These are phyloP conservation scores for Suricata suricatta DNA, from an alignment of 2,113 vertebrate genomes.

Conservation along the genomic window DNA sequence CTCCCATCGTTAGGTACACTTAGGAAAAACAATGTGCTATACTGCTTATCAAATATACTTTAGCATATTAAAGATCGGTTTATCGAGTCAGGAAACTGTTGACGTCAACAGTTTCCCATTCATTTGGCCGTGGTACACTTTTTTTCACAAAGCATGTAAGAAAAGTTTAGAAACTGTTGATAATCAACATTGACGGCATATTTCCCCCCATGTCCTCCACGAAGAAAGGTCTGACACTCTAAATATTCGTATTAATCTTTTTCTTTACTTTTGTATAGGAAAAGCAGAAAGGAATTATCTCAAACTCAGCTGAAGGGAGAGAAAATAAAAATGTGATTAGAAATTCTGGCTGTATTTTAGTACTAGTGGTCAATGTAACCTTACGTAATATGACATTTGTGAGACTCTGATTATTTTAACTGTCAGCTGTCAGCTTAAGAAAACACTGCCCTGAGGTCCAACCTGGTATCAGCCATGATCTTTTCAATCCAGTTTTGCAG, in stretches of 20 bases:
- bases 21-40: not conserved
- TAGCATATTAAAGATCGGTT: not conserved
- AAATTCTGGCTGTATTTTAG: not conserved
- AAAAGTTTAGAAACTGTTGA: not conserved
- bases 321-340: not conserved
- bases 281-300: not conserved
- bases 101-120: not conserved
- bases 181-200: not conserved
- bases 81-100: not conserved
- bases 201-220: not conserved
- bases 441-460: not conserved
- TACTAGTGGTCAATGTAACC: not conserved
- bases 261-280: not conserved
- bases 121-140: not conserved
- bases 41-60: not conserved
- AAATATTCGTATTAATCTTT: not conserved
- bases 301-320: not conserved
- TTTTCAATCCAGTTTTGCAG: not conserved
- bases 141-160: not conserved
- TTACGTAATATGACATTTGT: not conserved
- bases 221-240: not conserved
- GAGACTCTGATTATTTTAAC: not conserved
- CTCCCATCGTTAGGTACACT: not conserved
- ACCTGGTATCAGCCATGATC: not conserved
- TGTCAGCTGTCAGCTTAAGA: not conserved